Base-by-base conservation (phyloP, 2,888 invertebrate species). In the Mythimna vitellina region DNA sequence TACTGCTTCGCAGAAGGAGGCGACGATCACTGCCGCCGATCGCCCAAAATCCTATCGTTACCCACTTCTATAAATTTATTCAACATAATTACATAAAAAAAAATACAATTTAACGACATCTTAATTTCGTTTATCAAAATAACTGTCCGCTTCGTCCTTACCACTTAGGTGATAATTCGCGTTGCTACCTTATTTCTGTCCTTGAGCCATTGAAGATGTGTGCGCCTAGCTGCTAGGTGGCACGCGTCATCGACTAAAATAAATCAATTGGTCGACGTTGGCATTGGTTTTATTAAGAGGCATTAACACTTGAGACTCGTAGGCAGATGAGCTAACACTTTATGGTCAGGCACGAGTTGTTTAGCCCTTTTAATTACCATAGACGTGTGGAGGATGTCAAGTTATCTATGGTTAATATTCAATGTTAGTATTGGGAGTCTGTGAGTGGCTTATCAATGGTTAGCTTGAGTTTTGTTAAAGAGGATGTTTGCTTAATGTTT, bases 241-340 rank as follows among this genome's bases (percentile, higher is more conserved):
- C 68, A 67, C 80, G 79, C 89, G 91, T 93, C 92, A 93, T 90
- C 91, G 90, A 90, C 91, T 82, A 84, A 92, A 93, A 93, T 93
- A 93, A 91, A 89, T 88, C 84, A 88, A 88, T 83, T 83, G 86
- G 82, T 77, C 76, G 84, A 60, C 73, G 85, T 72, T 81, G 85
- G 80, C 83, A 86, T 86, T 86, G 85, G 78, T 87, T 82, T 82
- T 83, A 83, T 84, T 86, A 86, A 85, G 73, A 76, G 74, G 76
- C 73, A 73, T 80, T 86, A 86, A 77, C 73, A 81, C 84, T 81
- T 78, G 68, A 78, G 66, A 56, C 61, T 51, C 57, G 60, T 58
- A 68, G 53, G 62, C 42, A 60, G 68, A 64, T 80, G 80, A 80
- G 83, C 80, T 80, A 81, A 83, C 75, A 70, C 46, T 83, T 65